Conservation (phyloP, 2,113 vertebrate species). For the Jacana jacana region DNA sequence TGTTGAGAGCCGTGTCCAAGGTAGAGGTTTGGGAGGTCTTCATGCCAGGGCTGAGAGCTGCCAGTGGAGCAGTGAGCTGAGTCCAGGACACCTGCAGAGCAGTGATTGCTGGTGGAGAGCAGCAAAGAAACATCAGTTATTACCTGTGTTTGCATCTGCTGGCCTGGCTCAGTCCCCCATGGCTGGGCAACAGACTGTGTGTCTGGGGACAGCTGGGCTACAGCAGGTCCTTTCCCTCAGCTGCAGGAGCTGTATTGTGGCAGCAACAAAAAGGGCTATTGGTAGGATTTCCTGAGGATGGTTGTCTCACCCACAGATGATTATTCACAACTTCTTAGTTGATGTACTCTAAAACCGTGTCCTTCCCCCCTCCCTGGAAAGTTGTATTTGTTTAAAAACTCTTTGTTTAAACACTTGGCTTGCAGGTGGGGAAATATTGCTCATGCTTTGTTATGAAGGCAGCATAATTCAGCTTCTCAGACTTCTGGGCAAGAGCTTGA, state of each 20-base stretch:
- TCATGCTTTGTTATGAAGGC: constrained; percentile 43
- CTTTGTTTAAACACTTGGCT: constrained; percentile 59
- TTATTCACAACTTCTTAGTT: constrained; percentile 4
- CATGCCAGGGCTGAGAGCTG: background rate
- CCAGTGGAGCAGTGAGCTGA: background rate
- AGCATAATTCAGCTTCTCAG: background rate
- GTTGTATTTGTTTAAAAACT: constrained; percentile 37
- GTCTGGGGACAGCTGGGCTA: background rate
- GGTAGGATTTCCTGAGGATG: constrained; percentile 65
- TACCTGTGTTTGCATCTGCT: rapidly evolving
- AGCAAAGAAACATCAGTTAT: background rate
- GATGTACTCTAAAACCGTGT: background rate
- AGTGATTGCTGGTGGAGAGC: background rate
- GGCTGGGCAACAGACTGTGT: background rate
- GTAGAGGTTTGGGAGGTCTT: background rate
- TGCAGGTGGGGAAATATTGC: constrained; percentile 53
- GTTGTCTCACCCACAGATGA: constrained; percentile 20
- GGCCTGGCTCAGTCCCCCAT: background rate
- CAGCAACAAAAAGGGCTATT: constrained; percentile 2
- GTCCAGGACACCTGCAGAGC: background rate
- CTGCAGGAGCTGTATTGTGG: constrained; percentile 21
- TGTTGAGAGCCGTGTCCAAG: background rate
- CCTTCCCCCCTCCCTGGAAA: constrained; percentile 5
- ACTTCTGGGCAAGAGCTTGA: background rate
- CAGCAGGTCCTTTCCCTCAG: background rate